Base-by-base conservation (phyloP, 2,113 vertebrate genomes). In the Peromyscus maniculatus region DNA sequence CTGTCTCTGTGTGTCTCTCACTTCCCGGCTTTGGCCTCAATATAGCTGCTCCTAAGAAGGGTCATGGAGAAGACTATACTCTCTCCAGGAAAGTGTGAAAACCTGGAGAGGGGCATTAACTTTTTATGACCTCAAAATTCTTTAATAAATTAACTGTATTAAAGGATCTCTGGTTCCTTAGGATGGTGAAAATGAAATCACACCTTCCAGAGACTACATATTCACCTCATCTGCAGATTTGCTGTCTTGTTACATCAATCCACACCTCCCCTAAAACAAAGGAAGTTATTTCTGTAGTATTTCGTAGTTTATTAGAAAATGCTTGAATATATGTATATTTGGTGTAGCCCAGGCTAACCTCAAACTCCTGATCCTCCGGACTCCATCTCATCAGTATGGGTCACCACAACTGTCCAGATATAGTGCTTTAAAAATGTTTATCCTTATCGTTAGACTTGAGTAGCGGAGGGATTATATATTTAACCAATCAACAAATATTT, bases 131-230 rank as follows among this genome's bases (percentile, higher is more conserved):
- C 96, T 95, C 67, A 43, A 79, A 78, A 91, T 89, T 95, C 88
- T 93, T 74, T 91, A 94, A 94, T 97, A 96, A 96, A 87, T 97
- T 91, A 95, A 94, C 88, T 92, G 93, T 89, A 97, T 96, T 92
- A 96, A 96, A 97, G 92, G 84, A 96, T 94, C 5, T 0, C 86
- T 95, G 77, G 80, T 62, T 95, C 78, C 93, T 87, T 77, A 83
- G 86, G 77, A 86, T 49, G 88, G 39, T 89, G 77, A 83, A 96
- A 91, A 96, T 93, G 88, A 97, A 97, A 95, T 93, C 13, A 86
- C 59, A 66, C 59, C 75, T 96, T 80, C 89, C 62, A 59, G 97
- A 83, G 96, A 83, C 91, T 26, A 88, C 13, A 86, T 16, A 78
- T 82, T 87, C 95, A 91, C 74, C 83, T 92, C 92, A 92, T 91